Evolutionary conservation across 2,888 invertebrate species (phyloP).

Genomic region (Cordilura impudica): DNA sequence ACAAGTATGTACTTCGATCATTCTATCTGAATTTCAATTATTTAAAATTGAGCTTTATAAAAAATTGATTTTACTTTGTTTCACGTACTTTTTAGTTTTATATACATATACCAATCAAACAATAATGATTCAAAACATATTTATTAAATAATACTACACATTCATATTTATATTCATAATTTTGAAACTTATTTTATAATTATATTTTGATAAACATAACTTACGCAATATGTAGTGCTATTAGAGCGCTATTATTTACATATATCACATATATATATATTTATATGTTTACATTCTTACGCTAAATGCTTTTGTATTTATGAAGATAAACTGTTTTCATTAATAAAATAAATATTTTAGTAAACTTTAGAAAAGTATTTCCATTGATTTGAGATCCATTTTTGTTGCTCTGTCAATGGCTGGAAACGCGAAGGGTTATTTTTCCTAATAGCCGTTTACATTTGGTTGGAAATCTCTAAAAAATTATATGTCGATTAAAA

Average conservation of each 20-base stretch:
- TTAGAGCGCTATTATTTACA: conserved; percentile 20
- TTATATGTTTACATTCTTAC: conserved; percentile 20
- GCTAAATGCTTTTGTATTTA: conserved; percentile 17
- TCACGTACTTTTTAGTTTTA: neutral
- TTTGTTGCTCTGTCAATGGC: too few species aligned
- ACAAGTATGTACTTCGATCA: too few species aligned
- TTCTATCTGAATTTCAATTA: neutral
- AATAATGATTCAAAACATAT: neutral
- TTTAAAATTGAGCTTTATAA: neutral
- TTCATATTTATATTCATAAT: neutral
- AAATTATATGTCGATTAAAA: too few species aligned
- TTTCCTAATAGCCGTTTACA: too few species aligned
- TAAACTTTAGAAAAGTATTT: neutral
- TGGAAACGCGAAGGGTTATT: too few species aligned
- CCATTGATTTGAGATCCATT: neutral
- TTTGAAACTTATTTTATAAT: neutral
- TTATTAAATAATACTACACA: neutral
- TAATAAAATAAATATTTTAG: conserved; percentile 3
- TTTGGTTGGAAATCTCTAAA: too few species aligned
- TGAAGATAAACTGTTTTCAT: neutral
- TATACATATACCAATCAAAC: neutral
- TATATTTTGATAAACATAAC: neutral
- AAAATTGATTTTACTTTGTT: neutral
- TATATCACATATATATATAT: too few species aligned
- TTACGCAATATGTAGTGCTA: too few species aligned